Conservation (phyloP, 2,113 vertebrate genomes). For the Machaerirhynchus nigripectus region DNA sequence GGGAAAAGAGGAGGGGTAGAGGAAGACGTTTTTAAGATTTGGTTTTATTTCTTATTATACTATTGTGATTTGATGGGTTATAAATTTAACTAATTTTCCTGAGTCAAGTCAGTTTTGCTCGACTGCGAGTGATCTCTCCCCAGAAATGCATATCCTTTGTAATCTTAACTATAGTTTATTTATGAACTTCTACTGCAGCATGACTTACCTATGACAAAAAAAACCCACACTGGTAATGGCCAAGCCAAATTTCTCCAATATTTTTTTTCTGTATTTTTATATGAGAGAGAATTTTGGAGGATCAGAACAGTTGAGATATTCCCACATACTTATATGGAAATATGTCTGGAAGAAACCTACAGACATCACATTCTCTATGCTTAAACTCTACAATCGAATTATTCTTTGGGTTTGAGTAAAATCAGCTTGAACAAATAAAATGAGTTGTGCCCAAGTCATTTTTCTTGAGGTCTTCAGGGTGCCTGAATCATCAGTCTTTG, state of each 20-base stretch:
- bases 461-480: neutral
- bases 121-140: neutral
- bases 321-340: neutral
- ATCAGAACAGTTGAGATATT: neutral
- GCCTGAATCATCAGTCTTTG: neutral
- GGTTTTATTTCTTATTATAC: neutral
- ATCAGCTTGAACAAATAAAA: neutral
- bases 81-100: neutral
- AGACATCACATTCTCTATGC: neutral
- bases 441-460: neutral
- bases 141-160: neutral
- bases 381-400: neutral
- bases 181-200: neutral
- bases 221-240: neutral
- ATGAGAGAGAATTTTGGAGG: neutral
- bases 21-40: neutral
- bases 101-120: neutral
- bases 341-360: neutral
- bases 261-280: neutral
- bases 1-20: neutral
- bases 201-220: neutral
- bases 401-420: neutral
- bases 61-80: neutral
- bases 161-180: neutral
- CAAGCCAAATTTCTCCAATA: neutral